Base-by-base conservation (phyloP, 2,113 vertebrate genomes). In the Esox niger region DNA sequence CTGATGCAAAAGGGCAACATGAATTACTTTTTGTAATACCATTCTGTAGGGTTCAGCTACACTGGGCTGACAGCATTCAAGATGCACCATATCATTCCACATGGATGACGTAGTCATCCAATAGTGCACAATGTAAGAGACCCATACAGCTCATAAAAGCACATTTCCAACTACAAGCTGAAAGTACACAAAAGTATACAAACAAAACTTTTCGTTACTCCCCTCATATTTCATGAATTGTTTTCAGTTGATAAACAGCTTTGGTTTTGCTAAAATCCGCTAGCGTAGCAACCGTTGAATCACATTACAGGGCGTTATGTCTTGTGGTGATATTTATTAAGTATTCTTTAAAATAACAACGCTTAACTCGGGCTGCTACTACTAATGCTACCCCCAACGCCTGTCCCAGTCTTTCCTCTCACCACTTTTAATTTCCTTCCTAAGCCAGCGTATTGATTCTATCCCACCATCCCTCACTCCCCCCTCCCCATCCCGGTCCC, bases 361-460 rank as follows among this genome's bases (percentile, higher is more conserved):
- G 85, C 88, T 90, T 90, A 90, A 81, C 83, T 77, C 35, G 20
- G 75, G 61, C 76, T 79, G 78, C 78, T 75, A 80, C 81, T 88
- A 88, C 88, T 85, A 88, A 83, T 79, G 75, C 72, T 73, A 79
- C 57, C 76, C 68, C 38, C 38, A 43, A 43, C 13, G 13, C 38
- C 62, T 27, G 55, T 73, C 71, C 65, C 64, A 62, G 68, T 70
- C 81, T 57, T 61, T 71, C 78, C 49, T 9, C 43, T 69, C 58
- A 59, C 23, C 54, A 52, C 25, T 66, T 74, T 81, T 79, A 77
- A 73, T 79, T 82, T 82, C 73, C 72, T 78, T 74, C 27, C 23
- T 15, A 72, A 67, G 69, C 52, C 54, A 55, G 52, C 21, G 52
- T 72, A 85, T 80, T 77, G 66, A 79, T 82, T 72, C 70, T 35